Base-by-base conservation (phyloP, 92 coral and sea anemone species). In the Epizoanthus rinbou region DNA sequence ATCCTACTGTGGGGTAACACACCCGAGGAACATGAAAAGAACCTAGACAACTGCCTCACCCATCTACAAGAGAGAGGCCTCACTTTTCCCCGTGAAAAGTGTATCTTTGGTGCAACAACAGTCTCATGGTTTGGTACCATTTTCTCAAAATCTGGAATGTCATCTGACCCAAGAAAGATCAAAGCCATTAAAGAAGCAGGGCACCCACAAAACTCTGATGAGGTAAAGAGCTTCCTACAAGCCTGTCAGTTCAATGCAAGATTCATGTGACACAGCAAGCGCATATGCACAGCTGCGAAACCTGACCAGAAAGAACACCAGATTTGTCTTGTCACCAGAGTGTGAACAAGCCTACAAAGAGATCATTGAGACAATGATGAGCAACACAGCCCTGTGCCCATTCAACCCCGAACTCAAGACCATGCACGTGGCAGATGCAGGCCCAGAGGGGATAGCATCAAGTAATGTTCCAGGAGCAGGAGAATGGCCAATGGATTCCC, bases 211-310 rank as follows among this genome's bases (percentile, higher is more conserved):
- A 45, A 19, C n/a, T 68, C 76, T 8, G 66, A 70, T 4, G 79
- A 52, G 8, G 79, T 82, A 28, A 69, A 70, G 57, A 82, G 86
- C 60, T 82, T 82, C 60, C 86, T 82, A 7, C 75, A 81, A 47
- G 76, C 76, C 17, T 28, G 31, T 28, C 85, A 81, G 41, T 65
- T 65, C 64, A 65, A 81, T 53, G 76, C 85, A 17, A 57, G 85
- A 19, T 81, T 41, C 47, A 81, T 81, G 85, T 81, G 37, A 50
- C 85, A 81, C 0, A 24, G 85, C 19, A 56, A 65, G 52, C 6
- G 75, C 64, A 8, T 81, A 67, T 47, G 70, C 82, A 0, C 31
- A 28, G 31, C 31, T 0, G 31, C 31, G 31, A 28, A 28, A 2
- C 31, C 0, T 28, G 31, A 28, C 31, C 31, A 28, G 31, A 28